Percentiles rank a stretch among this genome's conserved stretches.
These are phyloP conservation scores for Metridium senile DNA, from an alignment of 92 coral and sea anemone genomes.

Conservation along the genomic window DNA sequence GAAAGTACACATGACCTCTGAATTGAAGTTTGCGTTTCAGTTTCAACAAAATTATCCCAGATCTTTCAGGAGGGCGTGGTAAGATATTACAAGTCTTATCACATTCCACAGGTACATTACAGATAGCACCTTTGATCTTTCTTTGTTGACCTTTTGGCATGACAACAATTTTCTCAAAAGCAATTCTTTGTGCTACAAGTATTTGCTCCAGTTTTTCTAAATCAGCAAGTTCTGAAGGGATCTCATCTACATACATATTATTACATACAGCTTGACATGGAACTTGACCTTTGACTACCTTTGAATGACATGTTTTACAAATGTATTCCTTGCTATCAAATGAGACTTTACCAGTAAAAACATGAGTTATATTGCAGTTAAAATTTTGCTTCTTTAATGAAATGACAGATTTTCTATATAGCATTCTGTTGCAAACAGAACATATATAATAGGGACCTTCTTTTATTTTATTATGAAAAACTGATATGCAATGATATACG, in stretches of 20 bases:
- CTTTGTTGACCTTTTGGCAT: slow-evolving; percentile 70
- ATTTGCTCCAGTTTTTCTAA: slow-evolving; percentile 26
- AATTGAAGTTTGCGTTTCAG: slow-evolving; percentile 56
- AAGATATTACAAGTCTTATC: slow-evolving; percentile 48
- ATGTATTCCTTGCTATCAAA: slow-evolving; percentile 25
- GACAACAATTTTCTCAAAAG: slow-evolving; percentile 23
- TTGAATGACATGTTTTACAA: slow-evolving; percentile 58
- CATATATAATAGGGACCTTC: slow-evolving; percentile 44
- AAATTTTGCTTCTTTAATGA: slow-evolving; percentile 20
- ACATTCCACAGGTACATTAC: slow-evolving; percentile 75
- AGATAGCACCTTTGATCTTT: slow-evolving; percentile 59
- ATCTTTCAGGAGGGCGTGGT: slow-evolving; percentile 65
- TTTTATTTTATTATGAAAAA: slow-evolving; percentile 40
- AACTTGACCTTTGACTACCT: slow-evolving; percentile 27
- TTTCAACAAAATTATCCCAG: slow-evolving; percentile 54
- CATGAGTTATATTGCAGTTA: background rate
- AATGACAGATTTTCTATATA: slow-evolving; percentile 34
- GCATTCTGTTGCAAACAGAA: slow-evolving; percentile 23
- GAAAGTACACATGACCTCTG: slow-evolving; percentile 62
- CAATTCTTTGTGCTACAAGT: slow-evolving; percentile 31
- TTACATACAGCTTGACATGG: slow-evolving; percentile 61
- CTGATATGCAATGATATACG: slow-evolving; percentile 16
- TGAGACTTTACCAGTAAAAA: slow-evolving; percentile 30
- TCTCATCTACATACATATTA: slow-evolving; percentile 48
- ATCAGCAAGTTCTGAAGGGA: slow-evolving; percentile 30